These are phyloP conservation scores for Chiloscyllium plagiosum DNA, from an alignment of 2,113 vertebrate species.

Conservation along the genomic window DNA sequence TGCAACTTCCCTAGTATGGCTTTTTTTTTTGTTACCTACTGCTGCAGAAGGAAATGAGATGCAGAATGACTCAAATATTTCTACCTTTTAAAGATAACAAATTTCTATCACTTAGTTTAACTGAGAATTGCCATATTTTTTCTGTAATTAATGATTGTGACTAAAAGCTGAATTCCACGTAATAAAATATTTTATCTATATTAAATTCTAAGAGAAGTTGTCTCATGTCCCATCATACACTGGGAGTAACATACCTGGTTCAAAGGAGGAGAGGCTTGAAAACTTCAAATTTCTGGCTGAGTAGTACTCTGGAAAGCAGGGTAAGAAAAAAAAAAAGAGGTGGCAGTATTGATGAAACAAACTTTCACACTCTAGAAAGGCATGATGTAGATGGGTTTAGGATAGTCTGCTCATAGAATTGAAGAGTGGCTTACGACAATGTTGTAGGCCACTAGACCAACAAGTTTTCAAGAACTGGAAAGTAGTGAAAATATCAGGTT, in stretches of 20 bases:
- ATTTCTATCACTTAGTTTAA: not conserved
- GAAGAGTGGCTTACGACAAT: not conserved
- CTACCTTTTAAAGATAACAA: not conserved
- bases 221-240: too few species aligned
- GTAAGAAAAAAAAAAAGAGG: not conserved
- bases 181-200: not conserved
- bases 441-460: not conserved
- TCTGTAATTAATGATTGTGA: not conserved
- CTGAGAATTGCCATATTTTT: not conserved
- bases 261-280: not conserved
- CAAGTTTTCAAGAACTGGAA: not conserved
- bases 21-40: not conserved
- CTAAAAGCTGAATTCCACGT: not conserved
- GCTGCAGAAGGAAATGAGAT: not conserved
- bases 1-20: not conserved
- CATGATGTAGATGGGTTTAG: not conserved
- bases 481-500: not conserved
- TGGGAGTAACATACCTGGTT: not conserved
- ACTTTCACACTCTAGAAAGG: not conserved
- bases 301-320: not conserved
- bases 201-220: not conserved
- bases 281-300: not conserved
- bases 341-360: not conserved
- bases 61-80: not conserved
- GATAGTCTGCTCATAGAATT: not conserved